Percentiles rank a stretch among this genome's conserved stretches.
These are phyloP conservation scores for Caenorhabditis zanzibari DNA, from an alignment of 2,888 invertebrate genomes.

Conservation along the genomic window DNA sequence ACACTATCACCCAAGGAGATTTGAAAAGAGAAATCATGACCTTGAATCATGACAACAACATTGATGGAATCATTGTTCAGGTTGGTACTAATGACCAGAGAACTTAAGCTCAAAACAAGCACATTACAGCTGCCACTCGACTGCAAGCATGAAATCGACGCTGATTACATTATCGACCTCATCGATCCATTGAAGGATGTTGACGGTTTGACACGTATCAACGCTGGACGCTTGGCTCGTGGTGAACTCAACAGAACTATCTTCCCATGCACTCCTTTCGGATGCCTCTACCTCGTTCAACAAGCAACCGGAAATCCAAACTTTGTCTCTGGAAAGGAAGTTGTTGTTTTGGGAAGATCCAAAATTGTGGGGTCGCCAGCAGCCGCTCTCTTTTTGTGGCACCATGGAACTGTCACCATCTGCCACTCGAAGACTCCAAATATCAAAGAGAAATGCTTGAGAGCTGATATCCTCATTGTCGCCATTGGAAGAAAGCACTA, in stretches of 20 bases:
- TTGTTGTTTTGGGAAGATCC: constrained; percentile 96
- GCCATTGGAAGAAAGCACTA: constrained; percentile 93
- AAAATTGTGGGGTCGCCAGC: constrained; percentile 98
- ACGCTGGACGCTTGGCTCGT: constrained; percentile 93
- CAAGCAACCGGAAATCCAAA: constrained; percentile 81
- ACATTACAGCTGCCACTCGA: constrained; percentile 89
- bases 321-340: constrained; percentile 85
- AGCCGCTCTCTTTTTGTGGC: constrained; percentile 95
- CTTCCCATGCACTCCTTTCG: constrained; percentile 96
- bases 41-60: constrained; percentile 90
- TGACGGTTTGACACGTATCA: constrained; percentile 87
- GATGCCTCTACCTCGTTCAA: constrained; percentile 94
- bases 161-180: constrained; percentile 87
- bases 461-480: constrained; percentile 97
- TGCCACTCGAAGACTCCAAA: constrained; percentile 93
- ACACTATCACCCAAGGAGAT: constrained; percentile 89
- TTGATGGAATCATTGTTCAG: constrained; percentile 85
- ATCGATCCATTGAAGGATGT: constrained; percentile 87
- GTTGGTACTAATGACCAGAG: constrained; percentile 36
- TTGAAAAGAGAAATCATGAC: constrained; percentile 86
- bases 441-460: constrained; percentile 78
- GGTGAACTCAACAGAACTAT: constrained; percentile 90
- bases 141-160: constrained; percentile 90
- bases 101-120: background rate
- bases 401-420: constrained; percentile 96